A percentile compares a stretch with the other conserved stretches of the same genome.
phyloP scores from a whole-genome alignment of 1,140 invertebrate genomes.

The Drosophila nasuta region DNA sequence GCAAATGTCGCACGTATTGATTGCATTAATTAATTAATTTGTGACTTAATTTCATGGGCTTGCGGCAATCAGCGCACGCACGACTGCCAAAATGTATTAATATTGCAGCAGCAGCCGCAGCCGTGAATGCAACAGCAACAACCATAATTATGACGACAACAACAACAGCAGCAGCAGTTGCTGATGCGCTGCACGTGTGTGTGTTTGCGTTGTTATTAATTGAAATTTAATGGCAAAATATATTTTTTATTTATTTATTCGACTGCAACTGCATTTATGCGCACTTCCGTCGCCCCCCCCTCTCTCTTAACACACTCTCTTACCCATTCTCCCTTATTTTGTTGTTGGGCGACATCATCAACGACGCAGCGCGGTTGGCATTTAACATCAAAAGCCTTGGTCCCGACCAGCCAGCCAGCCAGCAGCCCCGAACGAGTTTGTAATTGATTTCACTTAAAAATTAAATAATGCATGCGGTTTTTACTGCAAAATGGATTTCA shows the following conservation, averaged over 20 bases:
- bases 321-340: slow-evolving; percentile 20
- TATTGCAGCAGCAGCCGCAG: slow-evolving; percentile 59
- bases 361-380: slow-evolving; percentile 52
- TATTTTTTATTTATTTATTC: slow-evolving; percentile 83
- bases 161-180: slow-evolving; percentile 9
- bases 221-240: slow-evolving; percentile 82
- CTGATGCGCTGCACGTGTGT: slow-evolving; percentile 59
- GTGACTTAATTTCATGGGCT: slow-evolving; percentile 83
- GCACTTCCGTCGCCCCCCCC: slow-evolving; percentile 72
- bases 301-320: background rate
- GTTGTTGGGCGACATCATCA: background rate
- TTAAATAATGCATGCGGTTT: slow-evolving; percentile 84
- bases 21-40: slow-evolving; percentile 84
- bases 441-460: slow-evolving; percentile 84
- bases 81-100: slow-evolving; percentile 78
- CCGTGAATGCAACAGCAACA: slow-evolving; percentile 39
- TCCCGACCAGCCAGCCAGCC: slow-evolving; percentile 17
- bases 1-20: slow-evolving; percentile 83
- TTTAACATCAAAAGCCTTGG: slow-evolving; percentile 74
- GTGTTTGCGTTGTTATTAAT: slow-evolving; percentile 81
- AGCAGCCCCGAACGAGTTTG: slow-evolving; percentile 58
- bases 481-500: slow-evolving; percentile 80
- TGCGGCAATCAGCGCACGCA: slow-evolving; percentile 81
- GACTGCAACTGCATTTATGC: slow-evolving; percentile 79
- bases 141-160: slow-evolving; percentile 16